A percentile compares a stretch with the other conserved stretches of the same genome.
Evolutionary conservation across 1,140 invertebrate species (phyloP).

Genomic region (Neocloeon triangulifer): DNA sequence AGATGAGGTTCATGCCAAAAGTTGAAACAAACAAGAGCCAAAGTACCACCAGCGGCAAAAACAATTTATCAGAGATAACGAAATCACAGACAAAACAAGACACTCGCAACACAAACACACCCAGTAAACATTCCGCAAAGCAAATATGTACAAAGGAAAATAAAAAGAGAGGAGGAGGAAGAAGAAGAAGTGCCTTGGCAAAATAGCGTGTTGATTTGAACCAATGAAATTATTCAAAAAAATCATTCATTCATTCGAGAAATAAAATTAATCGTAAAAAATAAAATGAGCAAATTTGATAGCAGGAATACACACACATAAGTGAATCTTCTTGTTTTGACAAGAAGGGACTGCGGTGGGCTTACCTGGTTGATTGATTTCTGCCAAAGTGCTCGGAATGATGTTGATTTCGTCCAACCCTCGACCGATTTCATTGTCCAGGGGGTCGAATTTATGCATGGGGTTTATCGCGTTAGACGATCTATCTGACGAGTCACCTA

Average conservation of each 20-base stretch:
- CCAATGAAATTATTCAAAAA: too few species aligned
- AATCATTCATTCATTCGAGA: background rate
- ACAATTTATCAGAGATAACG: too few species aligned
- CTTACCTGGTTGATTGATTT: constrained; percentile 10
- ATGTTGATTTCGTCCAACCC: constrained; percentile 11
- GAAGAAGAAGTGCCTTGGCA: background rate
- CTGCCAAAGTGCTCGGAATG: constrained; percentile 10
- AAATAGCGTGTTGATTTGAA: background rate
- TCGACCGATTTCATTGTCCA: constrained; percentile 10
- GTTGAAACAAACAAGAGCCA: too few species aligned
- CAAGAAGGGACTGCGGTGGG: background rate
- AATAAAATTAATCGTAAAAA: background rate
- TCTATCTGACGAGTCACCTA: too few species aligned
- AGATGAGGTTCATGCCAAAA: too few species aligned
- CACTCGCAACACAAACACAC: too few species aligned
- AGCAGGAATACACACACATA: background rate
- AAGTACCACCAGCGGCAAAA: too few species aligned
- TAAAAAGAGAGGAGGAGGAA: background rate
- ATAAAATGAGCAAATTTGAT: background rate
- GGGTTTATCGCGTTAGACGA: too few species aligned
- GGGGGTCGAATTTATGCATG: too few species aligned
- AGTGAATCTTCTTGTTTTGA: background rate
- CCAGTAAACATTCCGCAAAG: too few species aligned
- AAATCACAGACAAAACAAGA: too few species aligned
- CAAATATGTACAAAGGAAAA: background rate